Evolutionary conservation across 1,140 invertebrate genomes (phyloP), one percentile per base, ranked within the genome.

Genomic region (Drosophila subpulchrella): DNA sequence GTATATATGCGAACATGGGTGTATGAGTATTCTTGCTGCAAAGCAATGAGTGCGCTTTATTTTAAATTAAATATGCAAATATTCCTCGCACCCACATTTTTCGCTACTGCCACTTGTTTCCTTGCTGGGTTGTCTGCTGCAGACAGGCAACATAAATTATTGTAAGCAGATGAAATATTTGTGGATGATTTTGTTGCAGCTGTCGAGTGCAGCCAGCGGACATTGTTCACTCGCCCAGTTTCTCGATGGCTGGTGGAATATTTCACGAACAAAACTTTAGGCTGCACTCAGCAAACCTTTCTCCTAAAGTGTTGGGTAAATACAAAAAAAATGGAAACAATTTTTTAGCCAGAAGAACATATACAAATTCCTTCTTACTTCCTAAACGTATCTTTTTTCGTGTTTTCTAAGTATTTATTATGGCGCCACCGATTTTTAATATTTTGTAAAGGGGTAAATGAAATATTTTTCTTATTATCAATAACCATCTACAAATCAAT

Each of bases 31-130:
- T 20, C 46, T 12, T 47, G 62, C 44, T 39, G 48, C 13, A 34
- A 51, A 34, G 65, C 27, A 48, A 73, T 60, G 62, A 63, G 80
- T 48, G 46, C 80, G 76, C 56, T 75, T 88, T 72, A 75, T 82
- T 72, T 88, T 65, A 88, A 88, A 79, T 86, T 82, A 82, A 88
- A 86, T 79, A 88, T 88, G 68, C 59, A 88, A 82, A 88, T 88
- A 72, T 59, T 65, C 47, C 48, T 56, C 30, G 36, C 62, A 27
- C 50, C 62, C 62, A 46, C 67, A 27, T 17, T n/a, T 4, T 27
- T 27, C 15, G 50, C 51, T 58, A 24, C 46, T 30, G 51, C 42
- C 53, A 36, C 48, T 30, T 72, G 46, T 54, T 59, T 39, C 39
- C 47, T 32, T 50, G 48, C 20, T 32, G 39, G 11, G 15, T 44